phyloP scores from a whole-genome alignment of 2,797 vertebrate species.

The Pangasius macronema region DNA sequence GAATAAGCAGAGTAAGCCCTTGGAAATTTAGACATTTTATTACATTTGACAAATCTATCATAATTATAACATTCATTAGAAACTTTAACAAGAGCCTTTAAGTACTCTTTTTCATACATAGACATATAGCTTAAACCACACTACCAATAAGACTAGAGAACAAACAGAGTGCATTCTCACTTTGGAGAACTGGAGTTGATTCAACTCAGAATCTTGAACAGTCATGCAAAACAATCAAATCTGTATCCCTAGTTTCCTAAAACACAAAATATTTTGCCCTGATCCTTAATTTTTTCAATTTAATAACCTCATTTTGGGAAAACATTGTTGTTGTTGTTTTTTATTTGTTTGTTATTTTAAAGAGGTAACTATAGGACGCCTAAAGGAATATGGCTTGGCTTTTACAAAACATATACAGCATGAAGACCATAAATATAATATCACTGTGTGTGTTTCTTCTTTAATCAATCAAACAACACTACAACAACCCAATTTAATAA shows the following conservation, averaged over 20 bases:
- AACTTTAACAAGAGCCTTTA: slow-evolving; percentile 64
- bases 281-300: background rate
- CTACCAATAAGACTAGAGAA: slow-evolving; percentile 47
- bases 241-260: slow-evolving; percentile 34
- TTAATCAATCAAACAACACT: slow-evolving; percentile 36
- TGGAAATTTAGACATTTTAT: slow-evolving; percentile 59
- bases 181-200: slow-evolving; percentile 58
- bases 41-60: slow-evolving; percentile 63
- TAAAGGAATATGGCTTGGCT: slow-evolving; percentile 46
- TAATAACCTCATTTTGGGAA: slow-evolving; percentile 18
- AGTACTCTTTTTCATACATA: slow-evolving; percentile 53
- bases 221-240: slow-evolving; percentile 55
- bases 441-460: background rate
- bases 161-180: slow-evolving; percentile 45
- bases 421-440: slow-evolving; percentile 54
- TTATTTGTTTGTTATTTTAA: no score
- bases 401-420: slow-evolving; percentile 61
- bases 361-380: slow-evolving; percentile 4
- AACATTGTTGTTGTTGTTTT: background rate
- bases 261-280: slow-evolving; percentile 15
- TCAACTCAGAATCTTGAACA: slow-evolving; percentile 57
- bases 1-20: slow-evolving; percentile 22
- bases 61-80: slow-evolving; percentile 57
- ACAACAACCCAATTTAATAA: slow-evolving; percentile 57
- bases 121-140: slow-evolving; percentile 63